These are phyloP conservation scores for Iguana delicatissima DNA, from an alignment of 2,797 vertebrate species.

Conservation along the genomic window DNA sequence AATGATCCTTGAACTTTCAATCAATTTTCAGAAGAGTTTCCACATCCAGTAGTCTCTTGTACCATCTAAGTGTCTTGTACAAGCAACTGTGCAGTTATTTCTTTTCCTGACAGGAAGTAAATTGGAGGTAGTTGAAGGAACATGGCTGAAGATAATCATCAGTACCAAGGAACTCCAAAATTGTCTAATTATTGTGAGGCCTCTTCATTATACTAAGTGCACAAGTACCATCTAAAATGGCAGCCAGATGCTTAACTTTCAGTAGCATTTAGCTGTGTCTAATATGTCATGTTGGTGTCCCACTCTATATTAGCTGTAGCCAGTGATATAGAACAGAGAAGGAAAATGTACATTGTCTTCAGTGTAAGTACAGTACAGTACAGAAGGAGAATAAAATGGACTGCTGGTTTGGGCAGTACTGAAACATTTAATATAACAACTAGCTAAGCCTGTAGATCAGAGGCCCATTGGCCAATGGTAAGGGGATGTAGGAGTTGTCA, in stretches of 20 bases:
- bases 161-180: not conserved
- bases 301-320: not conserved
- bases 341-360: not conserved
- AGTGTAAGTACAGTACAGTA: not conserved
- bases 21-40: not conserved
- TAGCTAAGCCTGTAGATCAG: not conserved
- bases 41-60: not conserved
- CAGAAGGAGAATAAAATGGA: not conserved
- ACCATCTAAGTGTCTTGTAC: not conserved
- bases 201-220: not conserved
- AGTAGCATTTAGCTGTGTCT: not conserved
- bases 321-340: not conserved
- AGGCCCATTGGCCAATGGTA: no score
- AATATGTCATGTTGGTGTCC: not conserved
- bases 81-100: not conserved
- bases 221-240: not conserved
- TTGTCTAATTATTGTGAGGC: not conserved
- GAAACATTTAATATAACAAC: not conserved
- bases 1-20: not conserved
- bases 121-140: not conserved
- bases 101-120: not conserved
- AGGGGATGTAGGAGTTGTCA: no score
- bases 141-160: not conserved
- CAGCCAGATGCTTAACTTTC: not conserved
- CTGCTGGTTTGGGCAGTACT: not conserved